These are phyloP conservation scores for Microcebus lehilahytsara DNA, from an alignment of 2,113 vertebrate species.

Conservation along the genomic window DNA sequence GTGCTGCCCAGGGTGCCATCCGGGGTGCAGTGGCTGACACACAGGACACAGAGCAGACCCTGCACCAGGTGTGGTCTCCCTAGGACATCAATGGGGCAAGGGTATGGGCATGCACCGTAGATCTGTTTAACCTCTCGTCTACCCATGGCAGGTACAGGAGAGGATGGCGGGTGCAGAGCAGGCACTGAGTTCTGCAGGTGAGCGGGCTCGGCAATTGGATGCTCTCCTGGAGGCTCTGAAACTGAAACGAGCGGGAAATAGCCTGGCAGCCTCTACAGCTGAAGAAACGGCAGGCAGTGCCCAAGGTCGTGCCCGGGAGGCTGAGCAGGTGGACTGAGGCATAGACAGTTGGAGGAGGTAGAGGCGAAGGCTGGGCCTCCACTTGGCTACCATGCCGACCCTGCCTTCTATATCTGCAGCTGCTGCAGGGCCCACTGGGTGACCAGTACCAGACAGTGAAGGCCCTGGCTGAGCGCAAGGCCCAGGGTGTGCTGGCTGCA, in stretches of 20 bases:
- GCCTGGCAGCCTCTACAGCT: conserved; percentile 91
- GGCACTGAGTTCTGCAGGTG: conserved; percentile 86
- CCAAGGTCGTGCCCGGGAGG: conserved; percentile 90
- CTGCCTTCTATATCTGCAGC: conserved; percentile 74
- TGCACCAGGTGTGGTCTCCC: conserved; percentile 79
- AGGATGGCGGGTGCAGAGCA: conserved; percentile 87
- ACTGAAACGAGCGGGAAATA: conserved; percentile 93
- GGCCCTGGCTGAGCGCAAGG: conserved; percentile 91
- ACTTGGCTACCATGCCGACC: neutral
- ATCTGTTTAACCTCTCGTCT: conserved; percentile 14
- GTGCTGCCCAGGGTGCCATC: conserved; percentile 90
- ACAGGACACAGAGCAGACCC: conserved; percentile 85
- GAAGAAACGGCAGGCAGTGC: conserved; percentile 92
- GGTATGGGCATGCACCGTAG: neutral
- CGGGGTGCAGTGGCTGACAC: conserved; percentile 88
- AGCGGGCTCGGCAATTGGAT: conserved; percentile 85
- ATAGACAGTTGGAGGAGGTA: neutral
- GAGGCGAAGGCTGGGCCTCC: neutral
- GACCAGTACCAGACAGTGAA: conserved; percentile 92
- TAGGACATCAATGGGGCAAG: neutral
- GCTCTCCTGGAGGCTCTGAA: conserved; percentile 89
- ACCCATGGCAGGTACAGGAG: conserved; percentile 87
- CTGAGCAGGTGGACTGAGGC: conserved; percentile 89
- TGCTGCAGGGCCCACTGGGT: conserved; percentile 90
- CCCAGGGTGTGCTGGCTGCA: conserved; percentile 87